Evolutionary conservation across 2,888 invertebrate genomes (phyloP).

Genomic region (Drosophila tripunctata): DNA sequence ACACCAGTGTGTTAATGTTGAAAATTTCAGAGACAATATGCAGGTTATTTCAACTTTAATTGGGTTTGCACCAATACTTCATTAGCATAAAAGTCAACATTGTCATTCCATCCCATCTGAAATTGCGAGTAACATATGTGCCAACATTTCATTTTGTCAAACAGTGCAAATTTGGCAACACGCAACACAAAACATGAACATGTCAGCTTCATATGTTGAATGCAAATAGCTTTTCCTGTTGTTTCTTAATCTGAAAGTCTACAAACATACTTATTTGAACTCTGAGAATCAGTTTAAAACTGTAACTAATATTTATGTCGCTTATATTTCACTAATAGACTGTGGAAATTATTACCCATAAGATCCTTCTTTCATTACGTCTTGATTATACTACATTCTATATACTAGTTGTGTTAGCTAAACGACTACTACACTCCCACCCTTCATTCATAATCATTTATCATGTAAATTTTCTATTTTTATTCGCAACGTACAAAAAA

Average conservation of each 20-base stretch:
- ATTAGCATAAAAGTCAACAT: conserved; percentile 69
- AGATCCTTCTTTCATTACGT: neutral
- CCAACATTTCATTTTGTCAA: conserved; percentile 67
- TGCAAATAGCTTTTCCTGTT: conserved; percentile 25
- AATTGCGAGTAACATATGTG: conserved; percentile 56
- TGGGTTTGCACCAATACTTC: conserved; percentile 62
- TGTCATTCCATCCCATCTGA: neutral
- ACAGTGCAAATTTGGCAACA: conserved; percentile 67
- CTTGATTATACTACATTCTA: neutral
- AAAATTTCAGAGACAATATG: conserved; percentile 5
- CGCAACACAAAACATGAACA: conserved; percentile 65
- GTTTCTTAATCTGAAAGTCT: neutral
- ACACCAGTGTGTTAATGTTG: conserved; percentile 13
- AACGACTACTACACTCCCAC: conserved; percentile 16
- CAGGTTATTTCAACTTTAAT: conserved; percentile 21
- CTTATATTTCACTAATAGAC: too few relatives aligned
- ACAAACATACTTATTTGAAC: too few relatives aligned
- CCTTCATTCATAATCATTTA: conserved; percentile 6
- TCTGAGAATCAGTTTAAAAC: too few relatives aligned
- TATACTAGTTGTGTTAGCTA: conserved; percentile 5
- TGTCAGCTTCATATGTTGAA: conserved; percentile 59
- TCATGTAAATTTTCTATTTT: conserved; percentile 22
- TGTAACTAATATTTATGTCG: too few relatives aligned
- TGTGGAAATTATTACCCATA: too few relatives aligned
- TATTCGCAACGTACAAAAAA: conserved; percentile 41